Base-by-base conservation (phyloP, 2,888 invertebrate genomes). In the Stegophylla sp. region DNA sequence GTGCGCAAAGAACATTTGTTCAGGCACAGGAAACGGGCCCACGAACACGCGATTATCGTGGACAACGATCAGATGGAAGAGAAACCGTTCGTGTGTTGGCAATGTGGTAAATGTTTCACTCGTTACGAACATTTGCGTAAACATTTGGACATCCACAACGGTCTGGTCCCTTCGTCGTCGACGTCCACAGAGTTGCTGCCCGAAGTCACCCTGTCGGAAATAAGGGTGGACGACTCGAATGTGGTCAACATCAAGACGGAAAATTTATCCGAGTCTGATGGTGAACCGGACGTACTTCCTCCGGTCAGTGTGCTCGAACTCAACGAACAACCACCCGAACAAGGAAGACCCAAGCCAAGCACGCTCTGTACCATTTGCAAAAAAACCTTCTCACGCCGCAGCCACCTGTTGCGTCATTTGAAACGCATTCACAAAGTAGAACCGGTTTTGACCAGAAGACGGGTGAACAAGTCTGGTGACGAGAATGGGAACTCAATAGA, bases 1-100 rank as follows among this genome's bases (percentile, higher is more conserved):
- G 84, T 84, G 17, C 84, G 85, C 9, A 85, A 85, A 71, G 85
- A 85, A 82, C 85, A 85, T 81, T 83, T 85, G 17, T 82, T 84
- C 23, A 84, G 85, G 59, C 85, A 85, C 82, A 83, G 83, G 45
- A 84, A 84, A 82, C 83, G 84, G 34, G 84, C 84, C 26, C 85
- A 85, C 53, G 83, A 84, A 76, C 79, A 79, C 23, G 79, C 79
- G 23, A 51, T 79, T 23, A 51, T 61, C 51, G 28, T 83, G n/a
- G 83, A 83, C 45, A 82, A 83, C 48, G 82, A 83, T 28, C 79
- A 83, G 23, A 43, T 82, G 26, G 84, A 84, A 83, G 83, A 83
- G 12, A 84, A 84, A 75, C 84, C 84, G 26, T 84, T 84, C 77
- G 77, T 81, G 9, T 85, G 84, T 82, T 72, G 77, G 66, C 82